Conservation (phyloP, 64 coral and sea anemone genomes). For the Dendrophyllia cribrosa region DNA sequence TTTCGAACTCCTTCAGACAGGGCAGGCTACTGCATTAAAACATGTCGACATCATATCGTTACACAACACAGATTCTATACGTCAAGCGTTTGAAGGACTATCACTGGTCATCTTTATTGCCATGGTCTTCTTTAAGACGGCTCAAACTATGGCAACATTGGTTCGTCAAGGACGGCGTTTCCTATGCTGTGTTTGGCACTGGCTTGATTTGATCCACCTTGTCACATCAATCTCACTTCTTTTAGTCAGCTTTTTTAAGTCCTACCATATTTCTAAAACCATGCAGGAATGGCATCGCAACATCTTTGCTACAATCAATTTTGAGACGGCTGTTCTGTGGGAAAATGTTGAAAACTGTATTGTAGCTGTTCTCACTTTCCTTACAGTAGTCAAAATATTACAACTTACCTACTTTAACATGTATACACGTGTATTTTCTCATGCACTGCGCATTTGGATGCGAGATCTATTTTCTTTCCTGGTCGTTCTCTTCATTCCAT, state of each 20-base stretch:
- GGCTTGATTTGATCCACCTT: neutral
- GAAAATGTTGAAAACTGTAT: neutral
- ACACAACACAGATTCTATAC: neutral
- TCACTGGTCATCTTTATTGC: neutral
- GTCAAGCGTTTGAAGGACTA: neutral
- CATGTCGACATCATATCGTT: neutral
- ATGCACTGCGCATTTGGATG: neutral
- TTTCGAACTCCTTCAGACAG: neutral
- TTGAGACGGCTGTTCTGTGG: neutral
- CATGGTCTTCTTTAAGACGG: neutral
- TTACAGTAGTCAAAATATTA: neutral
- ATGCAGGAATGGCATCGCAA: neutral
- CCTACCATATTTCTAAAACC: neutral
- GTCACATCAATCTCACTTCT: neutral
- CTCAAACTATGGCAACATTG: neutral
- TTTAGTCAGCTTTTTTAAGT: neutral
- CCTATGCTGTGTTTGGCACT: neutral
- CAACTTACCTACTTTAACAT: conserved; percentile 12
- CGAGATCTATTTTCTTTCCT: neutral
- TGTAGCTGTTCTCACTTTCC: neutral
- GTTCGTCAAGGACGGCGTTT: neutral
- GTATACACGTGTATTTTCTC: neutral
- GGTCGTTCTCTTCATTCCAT: neutral
- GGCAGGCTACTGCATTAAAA: neutral
- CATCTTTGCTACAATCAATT: neutral